Base-by-base conservation (phyloP, 2,888 invertebrate genomes). In the Andrena trimmerana region DNA sequence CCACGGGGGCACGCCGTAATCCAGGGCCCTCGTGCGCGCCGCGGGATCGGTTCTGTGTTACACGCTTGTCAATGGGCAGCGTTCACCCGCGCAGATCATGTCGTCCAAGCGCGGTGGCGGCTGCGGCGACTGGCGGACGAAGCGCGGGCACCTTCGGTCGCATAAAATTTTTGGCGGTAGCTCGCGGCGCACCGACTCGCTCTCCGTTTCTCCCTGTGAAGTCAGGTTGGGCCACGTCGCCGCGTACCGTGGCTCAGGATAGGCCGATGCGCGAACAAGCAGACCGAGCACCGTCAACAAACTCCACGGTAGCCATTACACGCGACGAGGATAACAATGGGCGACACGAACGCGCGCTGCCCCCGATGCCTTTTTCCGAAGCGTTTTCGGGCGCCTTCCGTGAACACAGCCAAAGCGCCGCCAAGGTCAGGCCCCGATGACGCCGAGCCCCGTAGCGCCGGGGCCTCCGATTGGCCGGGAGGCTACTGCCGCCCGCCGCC, bases 291-390 rank as follows among this genome's bases (percentile, higher is more conserved):
- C 89, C 92, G 89, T 91, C 91, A 92, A 92, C 92, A 90, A 92
- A 91, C 91, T 90, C 88, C 81, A 74, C 88, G 90, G 92, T 90
- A 86, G 92, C 92, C 92, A 92, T 92, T 92, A 92, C 92, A 90
- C 91, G 90, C 92, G 91, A 92, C 92, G 90, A 92, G 92, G 92
- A 92, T 91, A 92, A 92, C 92, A 92, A 92, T 92, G 92, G 91
- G 88, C 90, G 92, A 87, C 88, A 90, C 90, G 89, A 91, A 90
- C 86, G 86, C 89, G 89, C 88, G 90, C 90, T 90, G 85, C 85
- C 83, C 85, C 86, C 84, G 88, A 85, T 84, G 83, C 83, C 87
- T 85, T 84, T 89, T 86, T 86, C 86, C 86, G 85, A 89, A 83
- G 88, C 86, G 89, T 82, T 85, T 89, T 88, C 85, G 83, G 86